Evolutionary conservation across 2,797 vertebrate species (phyloP).

Genomic region (Garrulus glandarius): DNA sequence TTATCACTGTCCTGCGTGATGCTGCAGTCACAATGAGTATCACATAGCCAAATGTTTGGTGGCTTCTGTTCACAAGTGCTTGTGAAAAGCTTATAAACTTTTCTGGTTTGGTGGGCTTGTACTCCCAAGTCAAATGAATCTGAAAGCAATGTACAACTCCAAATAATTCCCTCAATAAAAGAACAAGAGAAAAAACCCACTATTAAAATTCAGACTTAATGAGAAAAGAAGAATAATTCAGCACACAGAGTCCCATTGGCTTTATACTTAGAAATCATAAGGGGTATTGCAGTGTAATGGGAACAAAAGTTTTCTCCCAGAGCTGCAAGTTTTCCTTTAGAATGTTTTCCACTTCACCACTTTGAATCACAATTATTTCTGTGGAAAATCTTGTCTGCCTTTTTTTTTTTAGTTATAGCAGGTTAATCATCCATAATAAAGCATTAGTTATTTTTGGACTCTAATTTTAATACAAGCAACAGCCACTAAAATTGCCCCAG

Average conservation of each 20-base stretch:
- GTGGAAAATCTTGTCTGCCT: neutral
- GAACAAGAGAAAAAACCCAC: neutral
- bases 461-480: neutral
- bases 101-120: neutral
- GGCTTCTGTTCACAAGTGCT: neutral
- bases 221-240: neutral
- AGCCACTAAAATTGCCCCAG: neutral
- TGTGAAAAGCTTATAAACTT: neutral
- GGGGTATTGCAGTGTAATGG: neutral
- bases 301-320: neutral
- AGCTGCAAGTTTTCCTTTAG: neutral
- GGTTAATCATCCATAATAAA: neutral
- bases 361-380: neutral
- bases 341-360: neutral
- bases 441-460: neutral
- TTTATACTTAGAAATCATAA: neutral
- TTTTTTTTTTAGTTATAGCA: neutral
- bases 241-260: neutral
- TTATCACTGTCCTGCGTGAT: fast-evolving
- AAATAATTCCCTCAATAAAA: neutral
- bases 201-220: constrained; percentile 22
- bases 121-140: neutral
- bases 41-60: neutral
- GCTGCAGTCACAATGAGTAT: neutral
- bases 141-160: neutral